Percentiles rank a stretch among this genome's conserved stretches.
Evolutionary conservation across 2,113 vertebrate genomes (phyloP).

Genomic region (Sorex araneus): DNA sequence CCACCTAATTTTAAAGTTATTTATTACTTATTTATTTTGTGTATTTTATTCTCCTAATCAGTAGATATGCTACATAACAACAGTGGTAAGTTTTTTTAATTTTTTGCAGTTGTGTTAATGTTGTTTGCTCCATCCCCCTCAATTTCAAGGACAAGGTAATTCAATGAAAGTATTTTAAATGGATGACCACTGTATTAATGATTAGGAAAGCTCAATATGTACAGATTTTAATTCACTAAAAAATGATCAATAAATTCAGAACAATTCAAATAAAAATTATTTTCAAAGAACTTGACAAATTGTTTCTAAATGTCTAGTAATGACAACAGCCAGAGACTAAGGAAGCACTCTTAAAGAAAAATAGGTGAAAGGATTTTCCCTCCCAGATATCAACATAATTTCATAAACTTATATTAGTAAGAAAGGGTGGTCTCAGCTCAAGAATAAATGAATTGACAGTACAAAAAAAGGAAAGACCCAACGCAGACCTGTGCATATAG

Average conservation of each 20-base stretch:
- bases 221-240: not conserved
- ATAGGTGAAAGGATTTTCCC: not conserved
- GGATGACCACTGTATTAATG: not conserved
- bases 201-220: constrained; percentile 11
- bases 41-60: constrained; percentile 16
- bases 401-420: constrained; percentile 21
- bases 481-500: not conserved
- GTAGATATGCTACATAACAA: not conserved
- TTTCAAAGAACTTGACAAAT: constrained; percentile 48
- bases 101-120: not conserved
- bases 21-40: constrained; percentile 43
- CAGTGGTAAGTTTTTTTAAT: not conserved
- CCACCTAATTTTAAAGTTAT: not conserved
- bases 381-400: constrained; percentile 5
- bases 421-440: not conserved
- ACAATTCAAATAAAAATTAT: constrained; percentile 49
- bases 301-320: not conserved
- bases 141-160: too few species aligned
- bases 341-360: not conserved
- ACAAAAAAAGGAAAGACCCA: constrained; percentile 51
- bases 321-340: not conserved
- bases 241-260: constrained; percentile 44
- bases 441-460: constrained; percentile 18
- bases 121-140: not conserved
- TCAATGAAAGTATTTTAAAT: constrained; percentile 34